phyloP scores from a whole-genome alignment of 2,888 invertebrate genomes.

The Andrena hattorfiana region DNA sequence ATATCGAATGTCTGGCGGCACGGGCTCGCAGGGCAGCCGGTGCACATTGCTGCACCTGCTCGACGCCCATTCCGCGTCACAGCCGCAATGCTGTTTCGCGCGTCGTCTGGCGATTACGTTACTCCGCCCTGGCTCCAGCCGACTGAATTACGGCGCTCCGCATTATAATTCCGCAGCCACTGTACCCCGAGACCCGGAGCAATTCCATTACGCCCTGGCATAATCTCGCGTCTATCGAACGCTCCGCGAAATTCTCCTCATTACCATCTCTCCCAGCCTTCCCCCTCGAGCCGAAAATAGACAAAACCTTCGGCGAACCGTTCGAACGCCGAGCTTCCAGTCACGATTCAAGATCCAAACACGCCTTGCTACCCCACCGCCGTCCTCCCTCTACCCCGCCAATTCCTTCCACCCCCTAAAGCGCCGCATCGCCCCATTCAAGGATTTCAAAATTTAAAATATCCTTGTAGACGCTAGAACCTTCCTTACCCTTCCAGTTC shows the following conservation, averaged over 20 bases:
- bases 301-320: no score
- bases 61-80: slow-evolving; percentile 1
- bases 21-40: neutral
- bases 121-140: neutral
- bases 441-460: no score
- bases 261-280: neutral
- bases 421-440: no score
- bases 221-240: neutral
- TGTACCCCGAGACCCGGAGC: neutral
- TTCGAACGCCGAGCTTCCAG: neutral
- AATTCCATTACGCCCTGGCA: neutral
- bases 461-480: no score
- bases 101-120: slow-evolving; percentile 3
- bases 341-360: neutral
- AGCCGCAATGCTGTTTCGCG: neutral
- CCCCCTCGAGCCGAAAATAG: neutral
- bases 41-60: neutral
- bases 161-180: neutral
- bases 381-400: no score
- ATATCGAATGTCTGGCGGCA: slow-evolving; percentile 21
- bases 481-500: no score
- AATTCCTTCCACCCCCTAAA: no score
- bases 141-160: neutral
- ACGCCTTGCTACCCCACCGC: no score
- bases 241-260: neutral